Conservation (phyloP, 2,113 vertebrate genomes). For the Daboia siamensis region DNA sequence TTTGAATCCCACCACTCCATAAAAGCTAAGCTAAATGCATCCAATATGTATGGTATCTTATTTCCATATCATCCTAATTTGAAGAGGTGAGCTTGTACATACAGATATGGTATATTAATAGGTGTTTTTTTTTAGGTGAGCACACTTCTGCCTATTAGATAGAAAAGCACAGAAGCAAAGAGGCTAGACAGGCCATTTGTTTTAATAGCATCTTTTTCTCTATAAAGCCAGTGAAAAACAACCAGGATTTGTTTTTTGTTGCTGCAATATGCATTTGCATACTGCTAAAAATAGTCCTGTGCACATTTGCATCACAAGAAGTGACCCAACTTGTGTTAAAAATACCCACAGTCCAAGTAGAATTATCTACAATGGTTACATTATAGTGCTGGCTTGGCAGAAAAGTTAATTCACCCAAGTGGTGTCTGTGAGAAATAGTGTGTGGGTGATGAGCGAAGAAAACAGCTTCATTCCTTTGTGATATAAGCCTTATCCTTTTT, state of each 20-base stretch:
- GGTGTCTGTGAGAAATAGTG: background rate
- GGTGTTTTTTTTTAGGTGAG: background rate
- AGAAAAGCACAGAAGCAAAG: background rate
- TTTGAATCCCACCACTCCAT: too few relatives aligned
- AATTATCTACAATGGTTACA: background rate
- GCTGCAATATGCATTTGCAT: background rate
- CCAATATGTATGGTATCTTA: background rate
- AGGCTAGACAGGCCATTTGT: background rate
- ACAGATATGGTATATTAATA: background rate
- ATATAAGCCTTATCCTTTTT: background rate
- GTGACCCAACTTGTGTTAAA: background rate
- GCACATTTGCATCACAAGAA: background rate
- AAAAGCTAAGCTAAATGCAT: background rate
- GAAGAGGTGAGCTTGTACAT: background rate
- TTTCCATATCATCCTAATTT: background rate
- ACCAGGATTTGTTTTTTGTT: background rate
- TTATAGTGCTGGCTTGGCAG: background rate
- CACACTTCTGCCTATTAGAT: background rate
- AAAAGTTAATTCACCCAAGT: background rate
- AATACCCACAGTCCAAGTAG: background rate
- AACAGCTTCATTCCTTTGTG: background rate
- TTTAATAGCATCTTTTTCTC: background rate
- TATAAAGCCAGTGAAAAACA: background rate
- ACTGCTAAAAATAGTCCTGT: background rate
- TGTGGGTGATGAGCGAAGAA: background rate